phyloP scores from a whole-genome alignment of 2,888 invertebrate species.

The Gortyna flavago region DNA sequence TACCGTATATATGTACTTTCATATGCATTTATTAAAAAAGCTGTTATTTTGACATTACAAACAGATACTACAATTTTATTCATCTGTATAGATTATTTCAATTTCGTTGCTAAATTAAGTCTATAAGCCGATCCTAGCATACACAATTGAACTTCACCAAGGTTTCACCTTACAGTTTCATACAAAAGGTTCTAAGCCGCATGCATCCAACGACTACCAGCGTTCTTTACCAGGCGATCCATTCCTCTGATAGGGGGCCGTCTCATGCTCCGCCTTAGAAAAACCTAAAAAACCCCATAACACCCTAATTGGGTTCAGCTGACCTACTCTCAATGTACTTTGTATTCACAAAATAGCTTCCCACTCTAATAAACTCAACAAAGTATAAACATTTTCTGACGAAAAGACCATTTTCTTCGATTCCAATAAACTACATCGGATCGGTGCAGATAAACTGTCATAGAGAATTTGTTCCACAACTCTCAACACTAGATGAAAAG shows the following conservation, averaged over 20 bases:
- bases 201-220: neutral
- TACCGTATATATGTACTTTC: no score
- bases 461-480: constrained; percentile 62
- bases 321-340: neutral
- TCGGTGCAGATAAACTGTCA: constrained; percentile 62
- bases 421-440: constrained; percentile 56
- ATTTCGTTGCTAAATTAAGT: neutral
- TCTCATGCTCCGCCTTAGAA: neutral
- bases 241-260: no score
- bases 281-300: neutral
- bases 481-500: constrained; percentile 47
- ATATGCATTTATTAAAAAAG: no score
- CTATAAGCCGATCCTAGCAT: neutral
- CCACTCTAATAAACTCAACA: constrained; percentile 44
- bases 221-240: neutral
- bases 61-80: no score
- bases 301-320: neutral
- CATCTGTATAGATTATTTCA: no score
- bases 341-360: constrained; percentile 17
- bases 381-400: constrained; percentile 46
- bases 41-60: no score
- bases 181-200: neutral
- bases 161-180: neutral
- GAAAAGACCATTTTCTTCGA: constrained; percentile 47
- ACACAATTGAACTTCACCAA: neutral